These are phyloP conservation scores for Theonella swinhoei DNA, from an alignment of 37 sponge, comb jelly and placozoan genomes.

Conservation along the genomic window DNA sequence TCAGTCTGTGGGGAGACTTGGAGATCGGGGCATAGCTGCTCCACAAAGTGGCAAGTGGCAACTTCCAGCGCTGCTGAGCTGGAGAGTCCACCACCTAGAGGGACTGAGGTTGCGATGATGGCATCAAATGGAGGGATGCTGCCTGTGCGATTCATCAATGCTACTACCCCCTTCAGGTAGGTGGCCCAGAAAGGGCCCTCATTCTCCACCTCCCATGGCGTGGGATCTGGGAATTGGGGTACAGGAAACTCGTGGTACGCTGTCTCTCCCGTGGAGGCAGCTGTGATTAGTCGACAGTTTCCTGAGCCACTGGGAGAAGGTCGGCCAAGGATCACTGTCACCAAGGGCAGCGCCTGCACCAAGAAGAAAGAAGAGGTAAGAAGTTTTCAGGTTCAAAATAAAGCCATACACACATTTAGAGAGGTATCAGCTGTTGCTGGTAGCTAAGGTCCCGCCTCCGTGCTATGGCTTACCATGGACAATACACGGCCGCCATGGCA, in stretches of 20 bases:
- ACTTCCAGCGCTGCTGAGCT: constrained; percentile 98
- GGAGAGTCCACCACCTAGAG: constrained; percentile 95
- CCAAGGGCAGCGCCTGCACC: constrained; percentile 66
- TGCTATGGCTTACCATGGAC: constrained; percentile 80
- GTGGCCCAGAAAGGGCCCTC: constrained; percentile 76
- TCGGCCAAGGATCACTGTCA: constrained; percentile 84
- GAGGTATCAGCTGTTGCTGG: too few species aligned
- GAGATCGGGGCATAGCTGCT: constrained; percentile 38
- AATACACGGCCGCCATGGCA: constrained; percentile 97
- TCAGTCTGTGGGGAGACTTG: background rate
- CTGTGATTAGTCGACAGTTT: constrained; percentile 2
- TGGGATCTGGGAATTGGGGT: constrained; percentile 1
- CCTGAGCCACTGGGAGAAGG: constrained; percentile 5
- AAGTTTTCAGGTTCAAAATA: background rate
- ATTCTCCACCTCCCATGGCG: background rate
- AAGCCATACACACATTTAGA: too few species aligned
- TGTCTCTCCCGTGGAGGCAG: constrained; percentile 8
- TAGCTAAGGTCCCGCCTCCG: too few species aligned
- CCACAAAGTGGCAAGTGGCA: constrained; percentile 72
- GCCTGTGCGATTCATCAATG: constrained; percentile 50
- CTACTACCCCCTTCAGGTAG: constrained; percentile 89
- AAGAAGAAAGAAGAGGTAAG: background rate
- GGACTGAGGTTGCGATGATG: constrained; percentile 77
- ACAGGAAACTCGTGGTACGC: constrained; percentile 20
- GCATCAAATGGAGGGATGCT: constrained; percentile 78